phyloP scores from a whole-genome alignment of 2,797 vertebrate genomes.

The Accipiter badius region DNA sequence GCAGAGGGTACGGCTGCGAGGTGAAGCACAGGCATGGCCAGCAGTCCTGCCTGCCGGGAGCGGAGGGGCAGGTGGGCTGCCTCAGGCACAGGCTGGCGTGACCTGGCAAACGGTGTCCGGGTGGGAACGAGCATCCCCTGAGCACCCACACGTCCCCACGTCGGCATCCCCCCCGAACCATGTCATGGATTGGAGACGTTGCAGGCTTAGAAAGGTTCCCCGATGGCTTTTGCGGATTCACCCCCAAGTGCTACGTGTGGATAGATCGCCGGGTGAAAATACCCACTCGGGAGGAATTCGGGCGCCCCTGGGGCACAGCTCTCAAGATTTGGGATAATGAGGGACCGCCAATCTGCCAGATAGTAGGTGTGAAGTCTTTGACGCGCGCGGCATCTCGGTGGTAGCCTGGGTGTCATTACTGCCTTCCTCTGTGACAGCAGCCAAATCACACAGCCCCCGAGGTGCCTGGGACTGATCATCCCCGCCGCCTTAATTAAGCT shows the following conservation, averaged over 20 bases:
- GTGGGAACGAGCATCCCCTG: background rate
- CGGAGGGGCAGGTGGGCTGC: background rate
- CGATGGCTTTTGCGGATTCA: background rate
- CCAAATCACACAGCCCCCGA: background rate
- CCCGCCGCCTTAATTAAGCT: background rate
- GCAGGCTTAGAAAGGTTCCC: background rate
- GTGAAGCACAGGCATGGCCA: background rate
- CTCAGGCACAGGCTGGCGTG: background rate
- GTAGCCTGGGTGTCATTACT: background rate
- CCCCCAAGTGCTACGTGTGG: background rate
- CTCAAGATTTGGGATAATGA: background rate
- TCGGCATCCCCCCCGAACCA: background rate
- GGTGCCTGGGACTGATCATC: background rate
- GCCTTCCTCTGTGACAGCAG: background rate
- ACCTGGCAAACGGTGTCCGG: background rate
- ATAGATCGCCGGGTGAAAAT: background rate
- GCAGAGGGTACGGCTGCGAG: background rate
- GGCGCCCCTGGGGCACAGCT: background rate
- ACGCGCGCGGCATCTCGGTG: background rate
- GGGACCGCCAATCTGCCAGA: background rate
- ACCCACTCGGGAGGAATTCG: fast-evolving
- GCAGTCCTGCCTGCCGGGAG: background rate
- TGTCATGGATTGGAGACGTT: fast-evolving
- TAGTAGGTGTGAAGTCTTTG: background rate
- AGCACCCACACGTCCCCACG: fast-evolving